Percentiles rank a stretch among this genome's conserved stretches.
Evolutionary conservation across 1,140 invertebrate genomes (phyloP).

Genomic region (Drosophila persimilis): DNA sequence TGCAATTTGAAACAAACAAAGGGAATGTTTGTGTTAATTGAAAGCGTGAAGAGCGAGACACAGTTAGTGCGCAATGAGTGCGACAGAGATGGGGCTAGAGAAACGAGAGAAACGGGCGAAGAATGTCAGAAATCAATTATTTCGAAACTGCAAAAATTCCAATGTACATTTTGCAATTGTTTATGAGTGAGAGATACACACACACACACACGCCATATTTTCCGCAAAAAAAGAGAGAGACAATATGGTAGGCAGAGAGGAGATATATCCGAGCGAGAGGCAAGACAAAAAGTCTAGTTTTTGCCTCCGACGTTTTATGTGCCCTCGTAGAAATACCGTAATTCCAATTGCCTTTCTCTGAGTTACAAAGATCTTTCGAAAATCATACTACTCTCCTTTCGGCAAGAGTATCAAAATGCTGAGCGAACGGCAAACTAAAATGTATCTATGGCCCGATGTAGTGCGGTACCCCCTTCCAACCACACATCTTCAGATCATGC

Average conservation of each 20-base stretch:
- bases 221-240: constrained; percentile 11
- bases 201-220: constrained; percentile 17
- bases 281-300: constrained; percentile 1
- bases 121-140: constrained; percentile 81
- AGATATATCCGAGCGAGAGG: constrained; percentile 24
- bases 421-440: constrained; percentile 70
- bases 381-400: too few species aligned
- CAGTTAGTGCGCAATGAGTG: neutral
- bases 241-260: constrained; percentile 1
- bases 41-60: constrained; percentile 66
- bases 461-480: constrained; percentile 8
- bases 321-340: too few species aligned
- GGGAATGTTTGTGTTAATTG: constrained; percentile 80
- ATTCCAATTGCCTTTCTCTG: too few species aligned
- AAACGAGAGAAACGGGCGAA: constrained; percentile 35
- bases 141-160: constrained; percentile 81
- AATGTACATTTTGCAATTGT: constrained; percentile 79
- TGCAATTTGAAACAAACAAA: constrained; percentile 80
- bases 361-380: too few species aligned
- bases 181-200: constrained; percentile 55
- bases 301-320: too few species aligned
- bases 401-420: constrained; percentile 28
- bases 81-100: constrained; percentile 9
- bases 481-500: neutral
- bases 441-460: constrained; percentile 76